A percentile compares a stretch with the other conserved stretches of the same genome.
These are phyloP conservation scores for Ylistrum balloti DNA, from an alignment of 1,140 invertebrate genomes.

Conservation along the genomic window DNA sequence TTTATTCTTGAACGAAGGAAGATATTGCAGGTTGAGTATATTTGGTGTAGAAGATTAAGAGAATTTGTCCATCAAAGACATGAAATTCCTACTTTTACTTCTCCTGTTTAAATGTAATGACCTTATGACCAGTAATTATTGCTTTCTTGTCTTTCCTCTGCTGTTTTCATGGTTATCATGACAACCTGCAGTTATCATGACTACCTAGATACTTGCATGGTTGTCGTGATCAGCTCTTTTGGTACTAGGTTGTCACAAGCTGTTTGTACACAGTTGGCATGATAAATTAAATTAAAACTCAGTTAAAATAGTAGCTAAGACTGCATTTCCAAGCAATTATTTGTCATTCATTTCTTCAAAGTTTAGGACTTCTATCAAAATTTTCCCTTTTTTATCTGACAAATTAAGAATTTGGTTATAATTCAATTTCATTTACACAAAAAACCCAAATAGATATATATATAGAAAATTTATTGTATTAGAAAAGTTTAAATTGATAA, in stretches of 20 bases:
- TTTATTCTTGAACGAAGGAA: background rate
- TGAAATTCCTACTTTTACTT: too few species aligned
- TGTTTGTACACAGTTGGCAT: too few species aligned
- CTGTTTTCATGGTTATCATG: background rate
- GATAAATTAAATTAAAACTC: background rate
- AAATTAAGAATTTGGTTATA: background rate
- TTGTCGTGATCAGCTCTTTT: background rate
- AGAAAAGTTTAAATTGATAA: too few species aligned
- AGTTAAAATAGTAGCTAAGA: background rate
- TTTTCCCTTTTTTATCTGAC: background rate
- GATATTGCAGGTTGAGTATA: background rate
- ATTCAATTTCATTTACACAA: background rate
- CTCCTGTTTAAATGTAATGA: too few species aligned
- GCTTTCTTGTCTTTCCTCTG: background rate
- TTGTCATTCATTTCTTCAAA: background rate
- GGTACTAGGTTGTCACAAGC: too few species aligned
- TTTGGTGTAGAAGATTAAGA: background rate
- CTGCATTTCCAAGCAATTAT: too few species aligned
- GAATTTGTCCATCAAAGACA: too few species aligned
- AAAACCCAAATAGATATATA: too few species aligned
- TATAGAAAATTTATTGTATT: too few species aligned
- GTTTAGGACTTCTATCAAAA: background rate
- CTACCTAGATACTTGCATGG: background rate
- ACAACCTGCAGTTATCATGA: background rate
- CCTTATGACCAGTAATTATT: too few species aligned